Base-by-base conservation (phyloP, 2,888 invertebrate genomes). In the Seladonia tumulorum region DNA sequence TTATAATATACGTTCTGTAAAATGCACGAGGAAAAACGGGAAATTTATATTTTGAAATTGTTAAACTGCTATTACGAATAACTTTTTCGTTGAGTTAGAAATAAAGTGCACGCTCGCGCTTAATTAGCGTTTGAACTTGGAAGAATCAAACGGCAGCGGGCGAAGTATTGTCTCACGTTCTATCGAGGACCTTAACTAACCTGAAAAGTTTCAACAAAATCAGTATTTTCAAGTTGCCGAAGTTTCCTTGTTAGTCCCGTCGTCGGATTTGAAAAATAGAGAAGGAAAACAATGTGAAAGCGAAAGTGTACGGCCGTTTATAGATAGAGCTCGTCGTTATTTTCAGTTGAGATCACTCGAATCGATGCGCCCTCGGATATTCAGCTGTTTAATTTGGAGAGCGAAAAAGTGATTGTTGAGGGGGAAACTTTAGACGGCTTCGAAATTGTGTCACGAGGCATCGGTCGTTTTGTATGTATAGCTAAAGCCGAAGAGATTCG, bases 201-300 rank as follows among this genome's bases (percentile, higher is more conserved):
- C 63, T 7, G 63, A 2, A 18, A 63, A 63, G 8, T 63, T 63
- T 35, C 29, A 2, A 35, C 29, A 29, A 63, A 63, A 63, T 63
- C 18, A 29, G 29, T 63, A 35, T 63, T 29, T 29, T 29, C 63
- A 18, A 29, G 63, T 16, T 63, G 0, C 8, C 7, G 29, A 63
- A 63, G 63, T 63, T 63, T 18, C 63, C 63, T 63, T 63, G 63
- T 63, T 63, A 63, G 63, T 63, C 29, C 5, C 16, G 18, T 63
- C 25, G 63, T 63, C 35, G 16, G 63, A 63, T 63, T 18, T 29
- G 7, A 63, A 63, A 63, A 63, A 63, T 29, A 63, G 63, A 63
- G 25, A 35, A 63, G 1, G 63, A 25, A 29, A 35, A 63, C 18
- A 29, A 63, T 29, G 63, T 18, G 63, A 63, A 63, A 63, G 63